These are phyloP conservation scores for Pipistrellus pygmaeus DNA, from an alignment of 2,797 vertebrate species.

Conservation along the genomic window DNA sequence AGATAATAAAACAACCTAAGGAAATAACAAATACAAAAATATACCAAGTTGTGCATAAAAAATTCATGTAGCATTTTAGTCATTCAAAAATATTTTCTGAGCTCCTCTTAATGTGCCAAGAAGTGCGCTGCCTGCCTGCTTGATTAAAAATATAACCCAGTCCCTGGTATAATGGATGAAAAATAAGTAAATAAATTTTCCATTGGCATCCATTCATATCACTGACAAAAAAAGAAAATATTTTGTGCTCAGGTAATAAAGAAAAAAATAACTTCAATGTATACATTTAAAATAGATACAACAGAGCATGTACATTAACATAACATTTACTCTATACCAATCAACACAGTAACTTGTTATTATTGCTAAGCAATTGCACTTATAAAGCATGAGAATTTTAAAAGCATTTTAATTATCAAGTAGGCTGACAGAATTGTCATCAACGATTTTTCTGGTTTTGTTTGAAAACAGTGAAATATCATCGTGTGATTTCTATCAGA, in stretches of 20 bases:
- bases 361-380: not conserved
- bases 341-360: not conserved
- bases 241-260: not conserved
- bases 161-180: not conserved
- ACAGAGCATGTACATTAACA: not conserved
- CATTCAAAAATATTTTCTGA: not conserved
- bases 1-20: not conserved
- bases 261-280: not conserved
- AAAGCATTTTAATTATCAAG: not conserved
- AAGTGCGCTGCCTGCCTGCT: not conserved
- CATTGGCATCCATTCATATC: not conserved
- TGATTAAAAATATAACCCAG: not conserved
- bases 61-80: not conserved
- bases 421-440: not conserved
- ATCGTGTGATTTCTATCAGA: not conserved
- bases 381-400: not conserved
- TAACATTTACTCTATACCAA: not conserved
- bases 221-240: not conserved
- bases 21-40: not conserved
- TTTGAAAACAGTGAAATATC: not conserved
- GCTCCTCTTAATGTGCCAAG: not conserved
- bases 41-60: not conserved
- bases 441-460: not conserved
- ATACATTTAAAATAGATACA: not conserved
- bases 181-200: not conserved